phyloP scores from a whole-genome alignment of 1,140 invertebrate genomes.

The Myzus persicae region DNA sequence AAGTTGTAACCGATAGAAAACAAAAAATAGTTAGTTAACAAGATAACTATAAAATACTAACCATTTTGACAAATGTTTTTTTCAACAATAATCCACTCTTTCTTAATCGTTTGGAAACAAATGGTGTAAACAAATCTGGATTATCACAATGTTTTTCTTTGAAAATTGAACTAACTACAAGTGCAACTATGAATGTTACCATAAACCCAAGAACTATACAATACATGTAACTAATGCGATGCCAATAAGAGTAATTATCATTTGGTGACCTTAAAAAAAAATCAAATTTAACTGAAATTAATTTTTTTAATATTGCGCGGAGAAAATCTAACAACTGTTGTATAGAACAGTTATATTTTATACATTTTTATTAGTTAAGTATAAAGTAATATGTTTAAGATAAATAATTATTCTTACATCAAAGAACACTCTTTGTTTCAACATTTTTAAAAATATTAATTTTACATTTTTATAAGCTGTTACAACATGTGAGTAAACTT shows the following conservation, averaged over 20 bases:
- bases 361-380: background rate
- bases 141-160: slow-evolving; percentile 64
- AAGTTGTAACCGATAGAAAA: background rate
- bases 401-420: no score
- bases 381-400: no score
- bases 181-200: slow-evolving; percentile 72
- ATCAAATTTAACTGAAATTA: background rate
- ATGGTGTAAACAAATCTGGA: slow-evolving; percentile 73
- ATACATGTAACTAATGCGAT: slow-evolving; percentile 89
- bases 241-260: slow-evolving; percentile 72
- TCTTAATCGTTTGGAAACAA: slow-evolving; percentile 66
- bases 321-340: background rate
- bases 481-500: no score
- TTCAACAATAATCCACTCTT: background rate
- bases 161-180: slow-evolving; percentile 68
- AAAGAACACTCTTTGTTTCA: no score
- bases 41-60: background rate
- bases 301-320: background rate
- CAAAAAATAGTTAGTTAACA: background rate
- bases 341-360: background rate
- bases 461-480: no score
- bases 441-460: no score
- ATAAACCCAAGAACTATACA: slow-evolving; percentile 76
- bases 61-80: background rate
- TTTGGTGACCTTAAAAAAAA: slow-evolving; percentile 55